Evolutionary conservation across 2,888 invertebrate species (phyloP), one percentile per base, ranked within the genome.

Genomic region (Metopia argyrocephala): DNA sequence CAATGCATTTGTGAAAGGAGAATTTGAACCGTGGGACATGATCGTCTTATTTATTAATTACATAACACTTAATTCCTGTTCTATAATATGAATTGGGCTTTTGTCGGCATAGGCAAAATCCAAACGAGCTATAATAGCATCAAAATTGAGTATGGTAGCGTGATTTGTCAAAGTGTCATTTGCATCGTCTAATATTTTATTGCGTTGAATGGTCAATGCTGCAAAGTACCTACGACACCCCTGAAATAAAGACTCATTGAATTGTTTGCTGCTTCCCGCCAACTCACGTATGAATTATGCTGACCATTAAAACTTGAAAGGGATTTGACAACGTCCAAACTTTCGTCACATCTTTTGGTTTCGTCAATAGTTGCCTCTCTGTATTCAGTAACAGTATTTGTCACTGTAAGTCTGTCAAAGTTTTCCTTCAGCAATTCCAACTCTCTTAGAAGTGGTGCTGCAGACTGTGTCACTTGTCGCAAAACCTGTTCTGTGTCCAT

Each of bases 31-130:
- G 23, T 82, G 57, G 0, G 78, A 59, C 78, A 66, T 71, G 6
- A 71, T 66, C 0, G 56, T 79, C 45, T 79, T 75, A 9, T 75
- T 75, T 21, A 64, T 73, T 27, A 78, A 20, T 56, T 68, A 50
- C 68, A 80, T 57, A 23, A 82, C 31, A 31, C 75, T 71, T 5
- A 82, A 15, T 61, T 82, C 71, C 9, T 78, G 78, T 38, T 82
- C 78, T 28, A 78, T 78, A 15, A 80, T 54, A 25, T 82, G 79
- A 9, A 62, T 21, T 6, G 78, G 74, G 2, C 78, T 46, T 20
- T 75, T 81, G 23, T 81, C 69, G 7, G 79, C 61, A 23, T 66
- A 82, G 1, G 79, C 73, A 5, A 82, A 79, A 46, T 79, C 78
- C 54, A 79, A 46, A 7, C 73, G 31, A 9, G 38, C 27, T 5